phyloP scores from a whole-genome alignment of 2,888 invertebrate genomes.

The Cataglyphis altisquamis region DNA sequence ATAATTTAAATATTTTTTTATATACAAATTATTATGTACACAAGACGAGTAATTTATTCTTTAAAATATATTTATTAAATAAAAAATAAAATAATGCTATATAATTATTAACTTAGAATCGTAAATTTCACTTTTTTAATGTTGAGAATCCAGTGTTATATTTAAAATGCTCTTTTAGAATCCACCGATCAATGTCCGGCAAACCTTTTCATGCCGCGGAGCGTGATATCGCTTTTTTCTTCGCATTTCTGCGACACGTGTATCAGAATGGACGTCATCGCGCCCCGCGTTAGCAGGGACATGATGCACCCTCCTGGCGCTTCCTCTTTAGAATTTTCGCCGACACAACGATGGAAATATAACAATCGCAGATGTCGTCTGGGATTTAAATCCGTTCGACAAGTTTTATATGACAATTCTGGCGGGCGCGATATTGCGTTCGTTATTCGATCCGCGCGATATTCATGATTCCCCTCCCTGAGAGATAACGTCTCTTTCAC shows the following conservation, averaged over 20 bases:
- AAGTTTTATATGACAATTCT: background rate
- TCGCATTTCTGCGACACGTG: slow-evolving; percentile 30
- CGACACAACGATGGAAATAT: background rate
- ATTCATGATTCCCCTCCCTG: slow-evolving; percentile 18
- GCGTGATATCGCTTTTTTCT: background rate
- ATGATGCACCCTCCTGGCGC: background rate
- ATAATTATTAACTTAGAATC: background rate
- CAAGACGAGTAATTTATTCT: background rate
- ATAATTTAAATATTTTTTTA: background rate
- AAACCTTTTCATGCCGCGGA: background rate
- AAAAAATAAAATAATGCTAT: background rate
- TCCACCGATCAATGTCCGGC: slow-evolving; percentile 10
- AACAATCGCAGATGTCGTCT: slow-evolving; percentile 16
- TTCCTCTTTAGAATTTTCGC: slow-evolving; percentile 19
- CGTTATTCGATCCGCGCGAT: slow-evolving; percentile 6
- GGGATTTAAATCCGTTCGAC: slow-evolving; percentile 2
- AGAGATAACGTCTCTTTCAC: slow-evolving; percentile 9
- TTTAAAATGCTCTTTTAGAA: background rate
- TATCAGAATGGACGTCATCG: slow-evolving; percentile 26
- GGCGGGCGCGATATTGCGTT: slow-evolving; percentile 2
- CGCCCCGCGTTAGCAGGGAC: background rate
- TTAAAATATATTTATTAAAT: background rate
- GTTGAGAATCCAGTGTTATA: background rate
- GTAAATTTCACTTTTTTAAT: too few relatives aligned
- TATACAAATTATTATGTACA: background rate